These are phyloP conservation scores for Polypterus bichir DNA, from an alignment of 2,113 vertebrate genomes.

Conservation along the genomic window DNA sequence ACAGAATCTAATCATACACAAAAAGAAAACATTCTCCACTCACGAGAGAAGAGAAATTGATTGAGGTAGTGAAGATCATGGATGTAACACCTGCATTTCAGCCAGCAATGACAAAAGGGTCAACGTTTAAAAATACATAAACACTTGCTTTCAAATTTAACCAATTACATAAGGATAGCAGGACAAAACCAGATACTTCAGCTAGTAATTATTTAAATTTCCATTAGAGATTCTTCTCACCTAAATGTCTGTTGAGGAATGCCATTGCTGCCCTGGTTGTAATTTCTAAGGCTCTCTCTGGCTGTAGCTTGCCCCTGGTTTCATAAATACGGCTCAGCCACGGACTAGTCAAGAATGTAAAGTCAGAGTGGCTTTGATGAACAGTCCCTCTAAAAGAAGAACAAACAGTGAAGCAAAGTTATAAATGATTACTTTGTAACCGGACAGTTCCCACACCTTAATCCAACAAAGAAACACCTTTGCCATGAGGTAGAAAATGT, in stretches of 20 bases:
- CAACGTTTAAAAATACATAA: background rate
- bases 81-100: background rate
- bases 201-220: background rate
- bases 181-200: background rate
- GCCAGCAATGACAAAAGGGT: background rate
- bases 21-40: too few species aligned
- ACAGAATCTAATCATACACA: too few species aligned
- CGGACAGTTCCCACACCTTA: too few species aligned
- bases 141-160: background rate
- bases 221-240: constrained; percentile 26
- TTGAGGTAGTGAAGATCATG: too few species aligned
- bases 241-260: constrained; percentile 55
- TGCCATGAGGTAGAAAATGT: too few species aligned
- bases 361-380: constrained; percentile 50
- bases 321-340: constrained; percentile 29
- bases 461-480: too few species aligned
- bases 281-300: constrained; percentile 35
- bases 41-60: too few species aligned
- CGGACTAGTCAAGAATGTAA: constrained; percentile 36
- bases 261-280: constrained; percentile 38
- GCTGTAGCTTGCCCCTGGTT: constrained; percentile 34
- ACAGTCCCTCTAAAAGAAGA: constrained; percentile 33
- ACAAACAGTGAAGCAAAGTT: background rate
- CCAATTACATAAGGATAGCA: background rate
- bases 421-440: too few species aligned